Conservation (phyloP, 1,140 invertebrate genomes). For the Rhizoglyphus robini region DNA sequence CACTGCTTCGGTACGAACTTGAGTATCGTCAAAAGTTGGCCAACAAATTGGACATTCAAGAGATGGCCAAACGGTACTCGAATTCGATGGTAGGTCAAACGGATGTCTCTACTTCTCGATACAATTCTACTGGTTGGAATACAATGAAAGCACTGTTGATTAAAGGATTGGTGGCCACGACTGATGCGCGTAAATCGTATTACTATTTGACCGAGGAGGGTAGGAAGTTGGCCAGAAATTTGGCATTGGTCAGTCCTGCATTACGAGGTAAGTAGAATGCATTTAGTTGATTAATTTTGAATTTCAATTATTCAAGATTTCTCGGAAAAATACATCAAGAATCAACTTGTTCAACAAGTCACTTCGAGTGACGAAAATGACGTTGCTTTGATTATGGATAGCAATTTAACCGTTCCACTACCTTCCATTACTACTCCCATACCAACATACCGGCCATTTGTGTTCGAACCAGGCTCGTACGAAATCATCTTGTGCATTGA, state of each 20-base stretch:
- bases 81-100: constrained; percentile 45
- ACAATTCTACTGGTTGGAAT: constrained; percentile 45
- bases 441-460: background rate
- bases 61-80: constrained; percentile 42
- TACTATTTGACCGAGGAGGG: constrained; percentile 38
- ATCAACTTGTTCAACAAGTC: background rate
- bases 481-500: constrained; percentile 73
- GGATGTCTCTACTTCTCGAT: constrained; percentile 18
- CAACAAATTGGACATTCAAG: constrained; percentile 43
- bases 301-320: constrained; percentile 1
- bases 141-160: constrained; percentile 48
- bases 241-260: constrained; percentile 22
- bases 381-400: background rate
- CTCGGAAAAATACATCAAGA: background rate
- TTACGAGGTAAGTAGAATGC: background rate
- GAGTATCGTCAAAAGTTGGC: constrained; percentile 34
- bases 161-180: constrained; percentile 46
- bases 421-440: too few species aligned
- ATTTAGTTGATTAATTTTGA: too few species aligned
- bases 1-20: constrained; percentile 31
- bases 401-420: constrained; percentile 5
- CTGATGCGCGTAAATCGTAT: constrained; percentile 41
- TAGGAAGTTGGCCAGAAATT: constrained; percentile 31
- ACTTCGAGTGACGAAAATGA: too few species aligned
- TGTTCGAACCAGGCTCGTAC: constrained; percentile 46